Evolutionary conservation across 2,113 vertebrate species (phyloP).

Genomic region (Dendropsophus ebraccatus): DNA sequence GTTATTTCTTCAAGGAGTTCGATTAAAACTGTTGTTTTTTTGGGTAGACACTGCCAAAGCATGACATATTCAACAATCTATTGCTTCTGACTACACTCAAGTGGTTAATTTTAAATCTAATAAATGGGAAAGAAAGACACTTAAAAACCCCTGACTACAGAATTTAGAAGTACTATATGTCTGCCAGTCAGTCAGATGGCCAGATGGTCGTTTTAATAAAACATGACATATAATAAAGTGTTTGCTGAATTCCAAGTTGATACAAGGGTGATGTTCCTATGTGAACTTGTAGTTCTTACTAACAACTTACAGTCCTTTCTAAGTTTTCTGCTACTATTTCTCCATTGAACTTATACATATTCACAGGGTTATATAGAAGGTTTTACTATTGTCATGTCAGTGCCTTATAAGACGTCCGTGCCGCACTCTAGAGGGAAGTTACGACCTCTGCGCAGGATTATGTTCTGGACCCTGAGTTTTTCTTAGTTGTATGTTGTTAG

Average conservation of each 20-base stretch:
- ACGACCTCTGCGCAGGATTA: too few relatives aligned
- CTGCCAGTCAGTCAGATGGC: slow-evolving; percentile 31
- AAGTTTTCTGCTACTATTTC: neutral
- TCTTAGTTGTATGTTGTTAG: too few relatives aligned
- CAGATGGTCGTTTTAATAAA: slow-evolving; percentile 43
- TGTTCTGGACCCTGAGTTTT: too few relatives aligned
- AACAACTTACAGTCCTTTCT: neutral
- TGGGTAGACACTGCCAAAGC: slow-evolving; percentile 1
- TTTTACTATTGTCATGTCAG: too few relatives aligned
- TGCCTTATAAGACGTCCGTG: too few relatives aligned
- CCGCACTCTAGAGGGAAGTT: too few relatives aligned
- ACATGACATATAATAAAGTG: slow-evolving; percentile 43
- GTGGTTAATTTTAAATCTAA: slow-evolving; percentile 41
- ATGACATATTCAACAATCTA: neutral
- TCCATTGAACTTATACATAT: too few relatives aligned
- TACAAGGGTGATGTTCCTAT: slow-evolving; percentile 19
- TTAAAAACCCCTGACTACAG: slow-evolving; percentile 37
- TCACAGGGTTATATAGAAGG: too few relatives aligned
- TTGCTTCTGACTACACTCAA: slow-evolving; percentile 26
- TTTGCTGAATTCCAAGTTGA: slow-evolving; percentile 28
- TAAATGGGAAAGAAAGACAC: slow-evolving; percentile 15
- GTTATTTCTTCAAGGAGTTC: slow-evolving; percentile 1
- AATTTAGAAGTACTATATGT: slow-evolving; percentile 12
- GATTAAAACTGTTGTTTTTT: slow-evolving; percentile 3
- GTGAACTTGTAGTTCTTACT: neutral